phyloP scores from a whole-genome alignment of 2,888 invertebrate genomes.

The Melipona beecheii region DNA sequence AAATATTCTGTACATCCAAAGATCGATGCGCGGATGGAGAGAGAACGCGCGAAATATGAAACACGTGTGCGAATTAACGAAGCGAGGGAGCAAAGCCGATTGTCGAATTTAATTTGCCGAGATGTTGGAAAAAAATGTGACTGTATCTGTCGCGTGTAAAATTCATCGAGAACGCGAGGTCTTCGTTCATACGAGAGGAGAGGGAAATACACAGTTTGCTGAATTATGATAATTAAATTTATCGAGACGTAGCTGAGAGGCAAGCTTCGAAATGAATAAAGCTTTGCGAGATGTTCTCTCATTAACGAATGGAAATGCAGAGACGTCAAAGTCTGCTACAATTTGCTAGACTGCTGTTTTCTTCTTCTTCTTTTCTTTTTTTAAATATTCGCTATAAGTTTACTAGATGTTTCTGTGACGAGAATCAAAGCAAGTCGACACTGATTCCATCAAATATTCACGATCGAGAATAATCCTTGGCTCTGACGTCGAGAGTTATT shows the following conservation, averaged over 20 bases:
- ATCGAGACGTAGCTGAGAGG: neutral
- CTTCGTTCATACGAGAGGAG: neutral
- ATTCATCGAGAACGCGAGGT: neutral
- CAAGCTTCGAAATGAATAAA: neutral
- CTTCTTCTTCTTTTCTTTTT: too few species aligned
- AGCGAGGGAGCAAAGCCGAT: neutral
- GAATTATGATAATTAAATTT: constrained; percentile 14
- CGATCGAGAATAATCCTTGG: neutral
- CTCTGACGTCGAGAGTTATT: neutral
- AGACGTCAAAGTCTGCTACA: constrained; percentile 1
- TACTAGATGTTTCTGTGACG: neutral
- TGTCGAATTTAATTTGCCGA: neutral
- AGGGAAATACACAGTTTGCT: neutral
- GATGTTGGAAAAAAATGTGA: neutral
- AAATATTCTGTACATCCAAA: too few species aligned
- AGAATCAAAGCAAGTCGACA: neutral
- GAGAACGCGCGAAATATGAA: too few species aligned
- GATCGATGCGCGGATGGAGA: too few species aligned
- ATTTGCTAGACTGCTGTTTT: constrained; percentile 26
- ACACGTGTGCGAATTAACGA: too few species aligned
- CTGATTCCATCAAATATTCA: neutral
- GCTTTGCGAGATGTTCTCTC: neutral
- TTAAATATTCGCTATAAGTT: neutral
- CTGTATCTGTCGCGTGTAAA: neutral
- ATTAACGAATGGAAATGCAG: constrained; percentile 2